These are phyloP conservation scores for Erynnis tages DNA, from an alignment of 2,888 invertebrate genomes.

Conservation along the genomic window DNA sequence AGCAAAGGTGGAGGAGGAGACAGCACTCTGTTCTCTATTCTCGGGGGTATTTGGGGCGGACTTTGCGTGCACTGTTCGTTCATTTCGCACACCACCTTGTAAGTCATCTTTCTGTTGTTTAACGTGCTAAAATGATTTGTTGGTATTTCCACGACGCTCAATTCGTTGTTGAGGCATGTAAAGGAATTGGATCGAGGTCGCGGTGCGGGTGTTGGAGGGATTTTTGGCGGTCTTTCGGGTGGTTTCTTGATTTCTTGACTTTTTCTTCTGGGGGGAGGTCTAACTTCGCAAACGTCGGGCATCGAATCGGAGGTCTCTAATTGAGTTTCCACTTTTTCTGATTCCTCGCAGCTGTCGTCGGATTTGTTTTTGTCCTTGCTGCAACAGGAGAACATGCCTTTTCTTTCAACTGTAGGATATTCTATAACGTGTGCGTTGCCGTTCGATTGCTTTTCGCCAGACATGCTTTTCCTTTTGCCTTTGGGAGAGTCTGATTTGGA, in stretches of 20 bases:
- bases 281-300: constrained; percentile 76
- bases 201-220: constrained; percentile 71
- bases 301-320: constrained; percentile 68
- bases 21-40: constrained; percentile 61
- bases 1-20: constrained; percentile 78
- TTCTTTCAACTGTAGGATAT: constrained; percentile 87
- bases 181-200: constrained; percentile 82
- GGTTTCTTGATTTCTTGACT: constrained; percentile 79
- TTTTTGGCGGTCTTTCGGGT: constrained; percentile 86
- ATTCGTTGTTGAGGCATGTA: constrained; percentile 67
- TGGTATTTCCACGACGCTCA: constrained; percentile 67
- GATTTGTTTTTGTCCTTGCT: constrained; percentile 81
- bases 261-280: constrained; percentile 84
- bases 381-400: constrained; percentile 87
- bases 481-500: constrained; percentile 70
- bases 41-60: constrained; percentile 80
- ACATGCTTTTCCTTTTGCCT: constrained; percentile 67
- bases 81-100: constrained; percentile 70
- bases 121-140: constrained; percentile 71
- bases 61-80: constrained; percentile 56
- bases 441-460: constrained; percentile 65
- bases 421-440: constrained; percentile 83
- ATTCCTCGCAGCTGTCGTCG: constrained; percentile 73
- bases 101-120: constrained; percentile 70
- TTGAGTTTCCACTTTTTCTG: constrained; percentile 57